phyloP scores from a whole-genome alignment of 2,797 vertebrate genomes.

The Brotogeris chrysoptera region DNA sequence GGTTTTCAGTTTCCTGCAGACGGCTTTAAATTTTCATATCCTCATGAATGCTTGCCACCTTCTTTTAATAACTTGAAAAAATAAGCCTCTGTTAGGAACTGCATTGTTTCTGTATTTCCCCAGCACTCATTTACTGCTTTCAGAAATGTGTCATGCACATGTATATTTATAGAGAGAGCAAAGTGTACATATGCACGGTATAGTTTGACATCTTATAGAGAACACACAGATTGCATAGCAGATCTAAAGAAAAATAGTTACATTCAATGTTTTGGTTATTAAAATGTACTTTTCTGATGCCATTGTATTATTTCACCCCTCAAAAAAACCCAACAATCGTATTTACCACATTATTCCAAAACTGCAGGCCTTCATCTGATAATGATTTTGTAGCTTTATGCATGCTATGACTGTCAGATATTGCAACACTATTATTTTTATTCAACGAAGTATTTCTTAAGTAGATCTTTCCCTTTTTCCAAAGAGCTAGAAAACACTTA shows the following conservation, averaged over 20 bases:
- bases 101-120: conserved; percentile 67
- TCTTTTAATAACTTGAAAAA: conserved; percentile 76
- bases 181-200: conserved; percentile 42
- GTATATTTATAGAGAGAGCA: conserved; percentile 69
- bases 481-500: not conserved
- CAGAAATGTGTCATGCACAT: conserved; percentile 60
- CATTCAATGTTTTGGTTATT: conserved; percentile 58
- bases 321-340: not conserved
- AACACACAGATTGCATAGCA: conserved; percentile 61
- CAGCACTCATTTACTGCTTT: conserved; percentile 53
- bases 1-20: conserved; percentile 77
- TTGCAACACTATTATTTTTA: not conserved
- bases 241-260: conserved; percentile 62
- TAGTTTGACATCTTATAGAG: conserved; percentile 56
- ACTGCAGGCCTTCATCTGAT: conserved; percentile 22
- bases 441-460: not conserved
- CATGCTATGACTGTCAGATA: not conserved
- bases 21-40: conserved; percentile 72
- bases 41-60: conserved; percentile 70
- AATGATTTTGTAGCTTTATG: conserved; percentile 2
- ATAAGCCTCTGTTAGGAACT: conserved; percentile 68
- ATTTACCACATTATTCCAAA: conserved; percentile 32
- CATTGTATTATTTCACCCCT: conserved; percentile 11
- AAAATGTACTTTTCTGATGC: conserved; percentile 30
- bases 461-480: not conserved